A percentile compares a stretch with the other conserved stretches of the same genome.
These are phyloP conservation scores for Paralinhomoeus sp. DNA, from an alignment of 2,888 invertebrate species.

Conservation along the genomic window DNA sequence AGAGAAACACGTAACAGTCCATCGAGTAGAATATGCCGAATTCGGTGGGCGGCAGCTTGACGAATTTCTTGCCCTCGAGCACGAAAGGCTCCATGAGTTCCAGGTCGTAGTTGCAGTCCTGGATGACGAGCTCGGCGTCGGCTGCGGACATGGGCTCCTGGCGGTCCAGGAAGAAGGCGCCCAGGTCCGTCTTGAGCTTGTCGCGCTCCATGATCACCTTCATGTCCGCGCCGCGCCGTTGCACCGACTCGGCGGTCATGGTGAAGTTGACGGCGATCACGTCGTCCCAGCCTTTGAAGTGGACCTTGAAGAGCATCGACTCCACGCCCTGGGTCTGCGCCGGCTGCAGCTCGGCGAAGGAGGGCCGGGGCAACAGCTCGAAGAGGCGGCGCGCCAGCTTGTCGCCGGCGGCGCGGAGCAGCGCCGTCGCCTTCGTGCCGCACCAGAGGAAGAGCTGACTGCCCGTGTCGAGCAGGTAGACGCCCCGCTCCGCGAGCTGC, in stretches of 20 bases:
- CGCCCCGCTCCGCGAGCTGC: constrained; percentile 63
- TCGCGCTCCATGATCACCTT: constrained; percentile 38
- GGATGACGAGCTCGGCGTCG: constrained; percentile 19
- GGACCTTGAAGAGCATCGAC: constrained; percentile 56
- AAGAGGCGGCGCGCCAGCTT: constrained; percentile 89
- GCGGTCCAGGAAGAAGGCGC: constrained; percentile 77
- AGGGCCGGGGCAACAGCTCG: constrained; percentile 61
- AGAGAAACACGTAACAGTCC: constrained; percentile 93
- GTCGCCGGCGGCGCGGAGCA: constrained; percentile 66
- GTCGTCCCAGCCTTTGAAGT: constrained; percentile 94
- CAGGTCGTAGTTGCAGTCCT: constrained; percentile 90
- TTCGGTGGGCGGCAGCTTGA: constrained; percentile 81
- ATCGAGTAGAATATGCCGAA: constrained; percentile 62
- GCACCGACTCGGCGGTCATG: constrained; percentile 84
- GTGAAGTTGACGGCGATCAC: constrained; percentile 97
- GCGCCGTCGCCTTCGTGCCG: constrained; percentile 81
- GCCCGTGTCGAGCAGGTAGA: constrained; percentile 83
- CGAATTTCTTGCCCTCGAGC: constrained; percentile 83
- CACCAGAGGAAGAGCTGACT: constrained; percentile 42
- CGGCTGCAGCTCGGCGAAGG: constrained; percentile 57
- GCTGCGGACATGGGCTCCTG: constrained; percentile 38
- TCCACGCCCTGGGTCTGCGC: constrained; percentile 3
- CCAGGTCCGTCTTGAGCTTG: constrained; percentile 53
- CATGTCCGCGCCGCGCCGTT: constrained; percentile 80
- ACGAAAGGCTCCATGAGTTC: constrained; percentile 95